Evolutionary conservation across 2,888 invertebrate genomes (phyloP).

Genomic region (Eurytoma californica): DNA sequence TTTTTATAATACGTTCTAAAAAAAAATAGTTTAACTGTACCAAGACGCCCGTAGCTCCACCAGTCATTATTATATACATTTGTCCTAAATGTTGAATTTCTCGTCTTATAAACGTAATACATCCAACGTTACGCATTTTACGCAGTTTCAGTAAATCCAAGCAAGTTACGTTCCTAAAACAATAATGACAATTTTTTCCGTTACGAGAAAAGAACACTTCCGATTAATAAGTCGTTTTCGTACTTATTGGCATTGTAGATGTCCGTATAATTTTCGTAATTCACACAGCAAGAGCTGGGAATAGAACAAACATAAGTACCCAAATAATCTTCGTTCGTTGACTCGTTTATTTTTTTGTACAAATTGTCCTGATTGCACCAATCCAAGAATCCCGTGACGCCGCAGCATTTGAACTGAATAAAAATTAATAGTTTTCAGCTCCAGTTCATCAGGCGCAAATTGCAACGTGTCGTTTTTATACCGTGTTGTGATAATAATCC

Average conservation of each 20-base stretch:
- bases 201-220: no score
- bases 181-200: no score
- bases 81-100: slow-evolving; percentile 47
- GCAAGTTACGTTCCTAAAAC: slow-evolving; percentile 30
- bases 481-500: slow-evolving; percentile 50
- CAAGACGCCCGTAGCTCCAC: slow-evolving; percentile 23
- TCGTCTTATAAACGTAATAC: slow-evolving; percentile 22
- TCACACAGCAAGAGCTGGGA: slow-evolving; percentile 47
- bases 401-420: slow-evolving; percentile 53
- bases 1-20: not conserved
- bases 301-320: slow-evolving; percentile 48
- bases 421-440: not conserved
- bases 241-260: not conserved
- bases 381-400: slow-evolving; percentile 51
- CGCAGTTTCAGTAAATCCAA: not conserved
- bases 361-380: slow-evolving; percentile 41
- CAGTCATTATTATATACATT: slow-evolving; percentile 49
- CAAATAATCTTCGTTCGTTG: slow-evolving; percentile 1
- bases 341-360: slow-evolving; percentile 17
- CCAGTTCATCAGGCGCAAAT: not conserved
- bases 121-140: slow-evolving; percentile 33
- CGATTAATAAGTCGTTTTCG: slow-evolving; percentile 14
- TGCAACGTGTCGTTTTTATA: not conserved
- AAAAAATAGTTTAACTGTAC: slow-evolving; percentile 5
- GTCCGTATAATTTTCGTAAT: not conserved